Base-by-base conservation (phyloP, 2,113 vertebrate genomes). In the Silurus glanis region DNA sequence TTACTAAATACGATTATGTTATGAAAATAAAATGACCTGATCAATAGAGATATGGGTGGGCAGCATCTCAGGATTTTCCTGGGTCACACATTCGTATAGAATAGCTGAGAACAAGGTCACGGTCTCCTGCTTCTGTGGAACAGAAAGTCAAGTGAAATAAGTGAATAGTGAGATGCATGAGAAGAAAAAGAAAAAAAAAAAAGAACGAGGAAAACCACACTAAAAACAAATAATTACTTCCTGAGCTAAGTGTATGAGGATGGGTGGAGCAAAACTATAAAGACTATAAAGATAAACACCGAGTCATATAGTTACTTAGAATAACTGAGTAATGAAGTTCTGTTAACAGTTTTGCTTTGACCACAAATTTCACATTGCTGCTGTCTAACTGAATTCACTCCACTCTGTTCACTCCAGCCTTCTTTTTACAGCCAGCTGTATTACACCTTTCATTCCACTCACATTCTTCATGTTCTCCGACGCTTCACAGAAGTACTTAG, bases 31-130 rank as follows among this genome's bases (percentile, higher is more conserved):
- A 72, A 88, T 82, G 93, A 99, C 98, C 97, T 99, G 98, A 87
- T 99, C 97, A 16, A 98, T 97, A 0, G 97, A 97, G 1, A 99
- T 97, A 89, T 99, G 98, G 0, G 97, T 98, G 82, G 98, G 96
- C 89, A 99, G 92, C 97, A 99, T 99, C 93, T 99, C 98, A 0
- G 97, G 97, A 81, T 97, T 99, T 92, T 99, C 98, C 90, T 98
- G 97, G 10, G 96, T 97, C 83, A 99, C 98, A 13, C 98, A 99
- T 87, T 99, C 98, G 0, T 98, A 99, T 1, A 99, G 95, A 88
- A 99, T 96, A 0, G 97, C 97, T 10, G 97, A 98, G 92, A 98
- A 97, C 64, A 99, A 93, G 80, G 96, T 94, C 89, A 97, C 93
- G 7, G 96, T 95, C 84, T 97, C 97, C 86, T 95, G 96, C 90